phyloP scores from a whole-genome alignment of 1,140 invertebrate species.

The Bursaphelenchus mucronatus region DNA sequence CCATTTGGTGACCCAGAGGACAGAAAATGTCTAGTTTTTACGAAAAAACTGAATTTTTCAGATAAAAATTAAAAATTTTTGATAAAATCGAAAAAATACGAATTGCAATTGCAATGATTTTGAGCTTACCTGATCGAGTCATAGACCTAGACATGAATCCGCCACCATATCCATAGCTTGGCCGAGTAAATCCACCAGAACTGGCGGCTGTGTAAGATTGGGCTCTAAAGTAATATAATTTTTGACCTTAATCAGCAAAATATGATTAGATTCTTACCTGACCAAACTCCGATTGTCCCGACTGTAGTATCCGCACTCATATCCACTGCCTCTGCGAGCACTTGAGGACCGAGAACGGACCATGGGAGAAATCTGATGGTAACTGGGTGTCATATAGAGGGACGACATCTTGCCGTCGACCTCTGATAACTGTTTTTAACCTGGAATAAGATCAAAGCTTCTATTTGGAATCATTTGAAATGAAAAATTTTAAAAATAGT shows the following conservation, averaged over 20 bases:
- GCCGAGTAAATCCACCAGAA: constrained; percentile 31
- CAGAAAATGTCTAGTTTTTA: constrained; percentile 1
- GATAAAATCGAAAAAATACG: not conserved
- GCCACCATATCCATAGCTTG: constrained; percentile 32
- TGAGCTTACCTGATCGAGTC: constrained; percentile 2
- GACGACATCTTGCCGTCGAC: constrained; percentile 8
- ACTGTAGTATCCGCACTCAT: constrained; percentile 7
- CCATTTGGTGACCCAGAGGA: too few relatives aligned
- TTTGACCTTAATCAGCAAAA: not conserved
- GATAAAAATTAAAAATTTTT: not conserved
- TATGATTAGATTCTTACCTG: not conserved
- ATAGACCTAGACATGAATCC: not conserved
- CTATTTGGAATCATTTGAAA: not conserved
- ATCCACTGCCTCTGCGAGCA: not conserved
- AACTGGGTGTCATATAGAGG: constrained; percentile 15
- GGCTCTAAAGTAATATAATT: constrained; percentile 18
- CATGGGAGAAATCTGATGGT: constrained; percentile 36
- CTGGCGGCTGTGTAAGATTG: constrained; percentile 24
- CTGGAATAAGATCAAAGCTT: not conserved
- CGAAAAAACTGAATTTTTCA: not conserved
- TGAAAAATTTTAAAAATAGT: not conserved
- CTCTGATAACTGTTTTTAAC: not conserved
- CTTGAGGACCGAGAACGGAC: constrained; percentile 25
- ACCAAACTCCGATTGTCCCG: constrained; percentile 3
- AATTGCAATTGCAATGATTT: too few relatives aligned